Percentiles rank a stretch among this genome's conserved stretches.
phyloP scores from a whole-genome alignment of 2,888 invertebrate species.

The Zaprionus obscuricornis region DNA sequence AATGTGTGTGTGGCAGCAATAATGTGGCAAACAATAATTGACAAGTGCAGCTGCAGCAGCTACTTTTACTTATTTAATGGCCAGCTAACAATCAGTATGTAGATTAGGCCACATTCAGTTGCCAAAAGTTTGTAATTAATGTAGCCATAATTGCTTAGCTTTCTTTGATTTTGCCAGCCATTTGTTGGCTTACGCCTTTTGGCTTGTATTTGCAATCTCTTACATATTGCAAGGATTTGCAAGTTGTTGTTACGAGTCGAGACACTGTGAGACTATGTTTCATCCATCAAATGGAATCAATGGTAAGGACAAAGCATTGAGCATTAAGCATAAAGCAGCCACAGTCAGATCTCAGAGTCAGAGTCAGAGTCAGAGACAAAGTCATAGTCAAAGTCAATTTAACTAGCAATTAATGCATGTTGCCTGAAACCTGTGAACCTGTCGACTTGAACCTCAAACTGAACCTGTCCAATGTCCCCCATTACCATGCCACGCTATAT shows the following conservation, averaged over 20 bases:
- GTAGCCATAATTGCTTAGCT: too few relatives aligned
- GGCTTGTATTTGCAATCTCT: neutral
- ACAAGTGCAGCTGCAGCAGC: constrained; percentile 3
- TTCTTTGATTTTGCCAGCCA: too few relatives aligned
- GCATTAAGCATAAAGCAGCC: too few relatives aligned
- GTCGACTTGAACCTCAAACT: too few relatives aligned
- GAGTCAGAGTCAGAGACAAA: neutral
- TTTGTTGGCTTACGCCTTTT: too few relatives aligned
- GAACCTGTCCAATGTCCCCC: constrained; percentile 9
- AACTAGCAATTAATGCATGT: constrained; percentile 81
- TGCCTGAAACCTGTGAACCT: constrained; percentile 24
- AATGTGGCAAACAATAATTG: constrained; percentile 3
- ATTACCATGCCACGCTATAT: too few relatives aligned
- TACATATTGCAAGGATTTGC: constrained; percentile 14
- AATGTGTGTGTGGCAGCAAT: neutral
- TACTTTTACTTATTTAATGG: neutral
- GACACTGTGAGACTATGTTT: too few relatives aligned
- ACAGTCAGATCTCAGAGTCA: neutral
- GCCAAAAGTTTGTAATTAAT: too few relatives aligned
- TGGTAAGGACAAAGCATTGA: constrained; percentile 19
- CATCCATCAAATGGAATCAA: constrained; percentile 39
- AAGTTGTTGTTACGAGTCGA: constrained; percentile 1
- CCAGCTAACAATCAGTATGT: too few relatives aligned
- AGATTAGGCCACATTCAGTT: too few relatives aligned
- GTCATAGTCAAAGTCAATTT: constrained; percentile 75